phyloP scores from a whole-genome alignment of 2,797 vertebrate species.

The Huso huso region DNA sequence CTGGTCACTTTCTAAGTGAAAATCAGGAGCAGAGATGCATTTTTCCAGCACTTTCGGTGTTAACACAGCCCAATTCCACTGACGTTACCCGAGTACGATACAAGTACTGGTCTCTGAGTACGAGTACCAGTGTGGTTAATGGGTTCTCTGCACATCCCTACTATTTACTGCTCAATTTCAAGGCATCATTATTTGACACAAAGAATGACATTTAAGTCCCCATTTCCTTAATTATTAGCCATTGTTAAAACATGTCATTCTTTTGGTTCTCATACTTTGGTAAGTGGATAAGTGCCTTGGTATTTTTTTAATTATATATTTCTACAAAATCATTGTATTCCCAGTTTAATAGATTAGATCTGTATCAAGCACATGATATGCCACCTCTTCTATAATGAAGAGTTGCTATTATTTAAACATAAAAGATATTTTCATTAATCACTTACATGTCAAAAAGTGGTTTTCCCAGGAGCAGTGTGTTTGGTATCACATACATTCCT shows the following conservation, averaged over 20 bases:
- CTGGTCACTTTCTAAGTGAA: too few relatives aligned
- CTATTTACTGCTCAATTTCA: slow-evolving; percentile 20
- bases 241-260: slow-evolving; percentile 29
- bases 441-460: slow-evolving; percentile 15
- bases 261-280: slow-evolving; percentile 20
- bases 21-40: too few relatives aligned
- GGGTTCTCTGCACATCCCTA: too few relatives aligned
- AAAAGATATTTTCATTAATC: slow-evolving; percentile 34
- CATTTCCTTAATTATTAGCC: slow-evolving; percentile 28
- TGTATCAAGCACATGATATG: slow-evolving; percentile 36
- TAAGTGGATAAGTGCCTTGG: slow-evolving; percentile 29
- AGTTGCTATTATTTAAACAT: slow-evolving; percentile 31
- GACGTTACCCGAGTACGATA: too few relatives aligned
- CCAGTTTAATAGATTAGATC: slow-evolving; percentile 24
- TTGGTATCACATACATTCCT: slow-evolving; percentile 12
- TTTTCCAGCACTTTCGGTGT: too few relatives aligned
- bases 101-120: too few relatives aligned
- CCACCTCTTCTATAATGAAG: slow-evolving; percentile 28
- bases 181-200: slow-evolving; percentile 16
- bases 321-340: slow-evolving; percentile 33
- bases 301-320: slow-evolving; percentile 32
- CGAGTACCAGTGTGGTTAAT: too few relatives aligned
- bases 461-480: slow-evolving; percentile 11
- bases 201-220: slow-evolving; percentile 34
- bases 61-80: too few relatives aligned